Evolutionary conservation across 1,140 invertebrate genomes (phyloP).

Genomic region (Drosophila pseudoananassae): DNA sequence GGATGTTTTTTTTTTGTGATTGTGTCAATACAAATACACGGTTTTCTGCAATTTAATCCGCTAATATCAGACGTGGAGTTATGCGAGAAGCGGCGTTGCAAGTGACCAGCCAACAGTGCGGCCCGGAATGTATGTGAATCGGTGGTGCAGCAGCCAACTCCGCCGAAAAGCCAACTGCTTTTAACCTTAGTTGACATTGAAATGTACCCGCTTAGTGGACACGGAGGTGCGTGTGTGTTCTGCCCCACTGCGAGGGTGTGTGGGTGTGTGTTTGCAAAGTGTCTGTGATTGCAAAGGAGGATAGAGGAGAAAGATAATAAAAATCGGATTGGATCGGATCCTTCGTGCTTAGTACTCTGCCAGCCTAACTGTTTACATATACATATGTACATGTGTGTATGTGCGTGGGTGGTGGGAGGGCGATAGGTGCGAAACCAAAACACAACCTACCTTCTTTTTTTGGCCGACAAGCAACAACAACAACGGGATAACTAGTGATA

Average conservation of each 20-base stretch:
- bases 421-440: conserved; percentile 26
- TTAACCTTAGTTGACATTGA: conserved; percentile 83
- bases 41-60: conserved; percentile 59
- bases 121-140: conserved; percentile 54
- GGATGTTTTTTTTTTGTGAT: conserved; percentile 62
- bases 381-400: conserved; percentile 7
- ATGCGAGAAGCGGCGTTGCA: conserved; percentile 51
- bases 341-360: conserved; percentile 5
- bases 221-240: conserved; percentile 48
- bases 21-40: conserved; percentile 73
- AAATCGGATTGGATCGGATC: conserved; percentile 26
- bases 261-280: conserved; percentile 21
- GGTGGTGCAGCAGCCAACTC: conserved; percentile 43
- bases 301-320: conserved; percentile 34
- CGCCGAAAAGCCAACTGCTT: conserved; percentile 67
- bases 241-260: conserved; percentile 25
- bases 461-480: conserved; percentile 12
- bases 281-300: conserved; percentile 56
- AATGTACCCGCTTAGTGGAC: conserved; percentile 76
- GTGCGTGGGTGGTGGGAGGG: conserved; percentile 1
- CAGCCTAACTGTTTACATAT: conserved; percentile 4
- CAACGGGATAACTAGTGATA: conserved; percentile 1
- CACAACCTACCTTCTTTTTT: conserved; percentile 20
- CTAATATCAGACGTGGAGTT: conserved; percentile 46
- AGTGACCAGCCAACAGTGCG: conserved; percentile 50